phyloP scores from a whole-genome alignment of 2,113 vertebrate genomes.

The Larimichthys crocea region DNA sequence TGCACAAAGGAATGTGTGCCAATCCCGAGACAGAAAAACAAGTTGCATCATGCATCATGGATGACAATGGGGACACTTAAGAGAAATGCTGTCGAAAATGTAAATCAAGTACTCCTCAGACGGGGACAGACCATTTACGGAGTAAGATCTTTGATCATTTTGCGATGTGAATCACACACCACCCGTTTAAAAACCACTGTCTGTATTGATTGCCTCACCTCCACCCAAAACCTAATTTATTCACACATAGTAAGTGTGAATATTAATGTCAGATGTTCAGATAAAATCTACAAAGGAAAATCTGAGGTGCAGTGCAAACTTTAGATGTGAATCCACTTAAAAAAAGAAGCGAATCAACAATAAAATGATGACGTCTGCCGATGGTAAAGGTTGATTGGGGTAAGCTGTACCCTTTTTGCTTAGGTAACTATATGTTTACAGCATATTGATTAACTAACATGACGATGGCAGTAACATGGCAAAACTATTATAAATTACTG shows the following conservation, averaged over 20 bases:
- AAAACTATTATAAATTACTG: too few species aligned
- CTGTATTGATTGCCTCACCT: conserved; percentile 54
- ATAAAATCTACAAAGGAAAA: not conserved
- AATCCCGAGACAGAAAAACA: conserved; percentile 32
- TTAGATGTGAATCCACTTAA: too few species aligned
- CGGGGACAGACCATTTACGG: conserved; percentile 7
- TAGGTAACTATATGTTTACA: too few species aligned
- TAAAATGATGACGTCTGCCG: not conserved
- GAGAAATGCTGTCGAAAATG: conserved; percentile 28
- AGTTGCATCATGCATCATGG: conserved; percentile 25
- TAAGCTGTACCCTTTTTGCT: too few species aligned
- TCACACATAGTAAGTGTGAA: not conserved
- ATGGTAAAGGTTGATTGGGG: not conserved
- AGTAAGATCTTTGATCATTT: conserved; percentile 58
- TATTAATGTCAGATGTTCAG: not conserved
- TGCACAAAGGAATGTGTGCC: conserved; percentile 34
- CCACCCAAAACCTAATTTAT: not conserved
- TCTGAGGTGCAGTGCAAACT: not conserved
- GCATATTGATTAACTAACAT: too few species aligned
- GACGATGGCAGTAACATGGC: too few species aligned
- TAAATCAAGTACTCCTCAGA: conserved; percentile 30
- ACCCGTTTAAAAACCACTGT: conserved; percentile 27
- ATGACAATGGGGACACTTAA: conserved; percentile 13
- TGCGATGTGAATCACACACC: conserved; percentile 36
- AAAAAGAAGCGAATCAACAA: too few species aligned